phyloP scores from a whole-genome alignment of 2,113 vertebrate species.

The Tretioscincus oriximinensis region DNA sequence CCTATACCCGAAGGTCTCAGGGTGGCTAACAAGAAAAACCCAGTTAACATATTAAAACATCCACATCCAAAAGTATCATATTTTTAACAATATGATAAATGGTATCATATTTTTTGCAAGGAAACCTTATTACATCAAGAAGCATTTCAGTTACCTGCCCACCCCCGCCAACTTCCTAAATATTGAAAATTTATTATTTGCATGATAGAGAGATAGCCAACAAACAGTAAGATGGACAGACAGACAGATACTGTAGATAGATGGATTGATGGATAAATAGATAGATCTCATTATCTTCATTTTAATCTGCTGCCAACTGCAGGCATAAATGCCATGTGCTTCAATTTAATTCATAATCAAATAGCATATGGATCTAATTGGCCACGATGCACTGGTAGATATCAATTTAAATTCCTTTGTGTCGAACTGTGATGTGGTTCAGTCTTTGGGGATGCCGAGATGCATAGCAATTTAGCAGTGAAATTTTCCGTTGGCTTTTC shows the following conservation, averaged over 20 bases:
- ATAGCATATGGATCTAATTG: conserved; percentile 1
- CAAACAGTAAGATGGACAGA: no score
- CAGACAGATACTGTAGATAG: no score
- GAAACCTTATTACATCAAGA: not conserved
- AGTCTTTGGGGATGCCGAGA: not conserved
- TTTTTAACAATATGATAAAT: no score
- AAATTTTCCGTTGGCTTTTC: not conserved
- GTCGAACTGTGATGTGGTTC: not conserved
- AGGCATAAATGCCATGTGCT: not conserved
- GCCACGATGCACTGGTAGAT: not conserved
- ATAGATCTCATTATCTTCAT: not conserved
- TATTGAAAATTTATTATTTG: not conserved
- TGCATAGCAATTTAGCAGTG: not conserved
- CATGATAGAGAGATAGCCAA: no score
- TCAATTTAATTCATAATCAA: conserved; percentile 3
- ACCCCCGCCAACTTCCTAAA: not conserved
- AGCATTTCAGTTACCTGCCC: conserved; percentile 7
- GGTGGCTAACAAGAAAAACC: no score
- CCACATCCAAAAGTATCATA: not conserved
- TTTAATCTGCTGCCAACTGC: conserved; percentile 23
- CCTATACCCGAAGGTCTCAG: no score
- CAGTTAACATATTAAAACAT: not conserved
- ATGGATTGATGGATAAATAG: no score
- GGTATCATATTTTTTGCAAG: not conserved
- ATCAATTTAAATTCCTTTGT: not conserved